These are phyloP conservation scores for Equus quagga DNA, from an alignment of 2,113 vertebrate genomes.

Conservation along the genomic window DNA sequence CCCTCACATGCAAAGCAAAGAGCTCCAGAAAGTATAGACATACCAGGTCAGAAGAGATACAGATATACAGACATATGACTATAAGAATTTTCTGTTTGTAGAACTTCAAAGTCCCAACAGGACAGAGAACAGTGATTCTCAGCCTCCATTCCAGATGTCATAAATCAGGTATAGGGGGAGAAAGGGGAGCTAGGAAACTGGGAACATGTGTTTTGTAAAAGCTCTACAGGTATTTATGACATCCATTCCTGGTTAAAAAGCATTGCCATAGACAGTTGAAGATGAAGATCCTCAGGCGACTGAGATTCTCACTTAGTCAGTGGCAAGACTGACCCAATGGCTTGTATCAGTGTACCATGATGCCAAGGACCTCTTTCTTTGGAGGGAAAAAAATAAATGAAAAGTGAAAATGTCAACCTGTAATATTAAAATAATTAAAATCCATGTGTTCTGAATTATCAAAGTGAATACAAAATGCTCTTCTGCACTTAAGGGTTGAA, in stretches of 20 bases:
- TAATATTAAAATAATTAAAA: conserved; percentile 42
- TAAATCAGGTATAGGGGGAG: neutral
- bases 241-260: neutral
- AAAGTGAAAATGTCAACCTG: neutral
- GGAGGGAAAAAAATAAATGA: neutral
- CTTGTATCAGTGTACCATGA: neutral
- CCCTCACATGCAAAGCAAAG: neutral
- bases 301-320: neutral
- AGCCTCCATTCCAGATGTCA: conserved; percentile 1
- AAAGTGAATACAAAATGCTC: conserved; percentile 1
- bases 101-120: neutral
- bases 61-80: neutral
- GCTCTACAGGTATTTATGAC: neutral
- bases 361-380: neutral
- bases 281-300: neutral
- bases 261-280: neutral
- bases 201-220: neutral
- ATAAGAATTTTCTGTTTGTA: neutral
- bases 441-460: neutral
- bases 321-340: neutral
- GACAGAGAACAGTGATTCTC: neutral
- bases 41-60: neutral
- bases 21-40: neutral
- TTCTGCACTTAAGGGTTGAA: neutral
- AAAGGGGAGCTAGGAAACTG: neutral